These are phyloP conservation scores for Ephydatia muelleri DNA, from an alignment of 37 sponge, comb jelly and placozoan genomes.

Conservation along the genomic window DNA sequence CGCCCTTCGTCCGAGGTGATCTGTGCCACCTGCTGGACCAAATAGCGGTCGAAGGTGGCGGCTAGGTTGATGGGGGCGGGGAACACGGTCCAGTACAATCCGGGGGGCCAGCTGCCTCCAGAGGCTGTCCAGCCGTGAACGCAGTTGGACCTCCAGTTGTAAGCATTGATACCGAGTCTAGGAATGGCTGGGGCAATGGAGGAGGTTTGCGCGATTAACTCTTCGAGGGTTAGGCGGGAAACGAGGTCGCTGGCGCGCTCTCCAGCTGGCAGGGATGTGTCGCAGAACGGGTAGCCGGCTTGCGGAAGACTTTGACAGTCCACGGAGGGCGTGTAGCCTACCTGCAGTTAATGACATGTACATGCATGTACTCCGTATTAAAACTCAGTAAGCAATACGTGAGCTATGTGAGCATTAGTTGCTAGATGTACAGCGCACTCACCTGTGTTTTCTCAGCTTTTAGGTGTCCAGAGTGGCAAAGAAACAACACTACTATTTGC, in stretches of 20 bases:
- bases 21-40: slow-evolving; percentile 44
- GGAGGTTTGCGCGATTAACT: slow-evolving; percentile 69
- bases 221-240: slow-evolving; percentile 33
- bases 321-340: slow-evolving; percentile 42
- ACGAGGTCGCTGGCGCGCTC: slow-evolving; percentile 74
- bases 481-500: background rate
- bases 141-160: slow-evolving; percentile 88
- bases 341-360: no score
- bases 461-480: background rate
- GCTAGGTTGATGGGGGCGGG: slow-evolving; percentile 76
- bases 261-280: slow-evolving; percentile 19
- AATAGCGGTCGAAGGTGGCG: slow-evolving; percentile 62
- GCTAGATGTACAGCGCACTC: background rate
- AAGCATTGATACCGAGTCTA: slow-evolving; percentile 69
- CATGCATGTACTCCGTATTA: no score
- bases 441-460: background rate
- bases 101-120: slow-evolving; percentile 53
- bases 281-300: slow-evolving; percentile 56
- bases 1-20: slow-evolving; percentile 70
- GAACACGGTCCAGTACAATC: slow-evolving; percentile 74
- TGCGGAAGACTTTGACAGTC: slow-evolving; percentile 70
- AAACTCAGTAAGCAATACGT: no score
- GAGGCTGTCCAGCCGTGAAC: slow-evolving; percentile 77
- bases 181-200: slow-evolving; percentile 76
- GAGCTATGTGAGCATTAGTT: no score